Conservation (phyloP, 2,888 invertebrate species). For the Pomacea canaliculata region DNA sequence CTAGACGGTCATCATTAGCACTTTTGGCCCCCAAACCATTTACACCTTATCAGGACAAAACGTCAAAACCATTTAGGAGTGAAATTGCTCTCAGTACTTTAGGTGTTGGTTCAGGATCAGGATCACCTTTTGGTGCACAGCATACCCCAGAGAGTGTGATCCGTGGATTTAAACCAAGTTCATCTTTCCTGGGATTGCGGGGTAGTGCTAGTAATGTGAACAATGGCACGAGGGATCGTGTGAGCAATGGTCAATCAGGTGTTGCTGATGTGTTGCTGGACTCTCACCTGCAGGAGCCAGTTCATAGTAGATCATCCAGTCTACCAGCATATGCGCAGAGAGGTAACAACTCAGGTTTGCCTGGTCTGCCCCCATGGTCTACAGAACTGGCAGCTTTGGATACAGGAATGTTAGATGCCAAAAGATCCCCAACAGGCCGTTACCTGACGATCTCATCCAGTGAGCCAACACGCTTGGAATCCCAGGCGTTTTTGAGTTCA, state of each 20-base stretch:
- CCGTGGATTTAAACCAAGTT: too few species aligned
- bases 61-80: slow-evolving; percentile 31
- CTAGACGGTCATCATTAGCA: slow-evolving; percentile 49
- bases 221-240: too few species aligned
- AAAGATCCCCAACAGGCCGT: slow-evolving; percentile 74
- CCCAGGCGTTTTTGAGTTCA: slow-evolving; percentile 38
- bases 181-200: too few species aligned
- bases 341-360: slow-evolving; percentile 11
- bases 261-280: too few species aligned
- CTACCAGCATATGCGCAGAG: neutral
- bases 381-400: slow-evolving; percentile 21
- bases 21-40: slow-evolving; percentile 61
- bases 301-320: too few species aligned
- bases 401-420: slow-evolving; percentile 29
- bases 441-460: slow-evolving; percentile 82
- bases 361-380: slow-evolving; percentile 29
- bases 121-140: too few species aligned
- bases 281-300: too few species aligned
- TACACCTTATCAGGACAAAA: slow-evolving; percentile 41
- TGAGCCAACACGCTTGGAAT: slow-evolving; percentile 63
- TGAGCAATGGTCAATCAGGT: too few species aligned
- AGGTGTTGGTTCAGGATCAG: too few species aligned
- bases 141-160: too few species aligned
- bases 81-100: slow-evolving; percentile 25
- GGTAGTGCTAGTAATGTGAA: too few species aligned